Base-by-base conservation (phyloP, 2,888 invertebrate species). In the Aphodius sticticus region DNA sequence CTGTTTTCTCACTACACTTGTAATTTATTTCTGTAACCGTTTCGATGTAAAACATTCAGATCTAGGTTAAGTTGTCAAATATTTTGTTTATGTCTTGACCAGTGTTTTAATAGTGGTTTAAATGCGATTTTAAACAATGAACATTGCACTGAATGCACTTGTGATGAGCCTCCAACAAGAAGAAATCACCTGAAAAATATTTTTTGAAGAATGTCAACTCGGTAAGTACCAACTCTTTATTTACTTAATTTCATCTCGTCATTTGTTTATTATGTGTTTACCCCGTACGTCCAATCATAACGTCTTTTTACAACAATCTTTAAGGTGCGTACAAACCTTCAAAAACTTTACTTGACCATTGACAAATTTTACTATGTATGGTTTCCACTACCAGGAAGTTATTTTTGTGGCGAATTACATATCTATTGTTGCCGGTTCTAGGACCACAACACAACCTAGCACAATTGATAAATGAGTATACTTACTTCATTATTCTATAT, bases 21-120 rank as follows among this genome's bases (percentile, higher is more conserved):
- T 79, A 76, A 70, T 70, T n/a, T 71, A 72, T 69, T 69, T 77
- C 78, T 79, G n/a, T 38, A 74, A 9, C 7, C 15, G 35, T 69
- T 35, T 70, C 37, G n/a, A 69, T 35, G 74, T 53, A 78, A 78
- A 77, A n/a, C 71, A 75, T 35, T 71, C 38, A 15, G 35, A 77
- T 79, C 71, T 81, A 81, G 81, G 81, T 79, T 81, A 81, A 78
- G 78, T 77, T 81, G 80, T 81, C 80, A 80, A 80, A 78, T 81
- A 78, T 77, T 79, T 79, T 81, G 81, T 79, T 81, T 81, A 80
- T 80, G 70, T 78, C 53, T 53, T 5, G 53, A 12, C 12, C 53
- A 53, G 53, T 77, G 74, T 70, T 76, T 77, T 79, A 71, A 69
- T 76, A 70, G 70, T 79, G 26, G 70, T 26, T 35, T 76, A 38